Base-by-base conservation (phyloP, 1,140 invertebrate genomes). In the Aphis gossypii region DNA sequence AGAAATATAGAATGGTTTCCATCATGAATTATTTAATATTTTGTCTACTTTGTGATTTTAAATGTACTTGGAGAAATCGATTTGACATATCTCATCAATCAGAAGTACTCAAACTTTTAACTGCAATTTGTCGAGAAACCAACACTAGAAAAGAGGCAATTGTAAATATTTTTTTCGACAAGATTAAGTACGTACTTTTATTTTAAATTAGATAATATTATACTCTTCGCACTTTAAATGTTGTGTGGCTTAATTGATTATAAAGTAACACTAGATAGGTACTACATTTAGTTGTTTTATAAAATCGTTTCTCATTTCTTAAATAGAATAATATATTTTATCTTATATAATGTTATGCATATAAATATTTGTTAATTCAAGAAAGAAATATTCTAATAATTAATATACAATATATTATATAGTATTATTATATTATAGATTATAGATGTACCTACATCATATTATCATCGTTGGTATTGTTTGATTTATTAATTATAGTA, bases 121-220 rank as follows among this genome's bases (percentile, higher is more conserved):
- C n/a, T 5, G 48, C 41, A 56, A 84, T 93, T 56, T 84, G 76
- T 41, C 35, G 30, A 54, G 92, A 93, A 86, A 93, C 76, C 6
- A 93, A 84, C 0, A 93, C 92, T 84, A 93, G 92, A 84, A 93
- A 83, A 93, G 82, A 93, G 51, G 14, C 44, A 25, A 93, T 93
- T 51, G 48, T 54, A 44, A 54, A 93, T 6, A 44, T 93, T 30
- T 56, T 93, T 30, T 93, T 93, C 48, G 51, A 93, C 25, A 86
- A 84, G 41, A 51, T 93, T n/a, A 54, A 83, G 92, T 93, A 93
- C 14, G 92, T 44, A 84, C 23, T 83, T 9, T 84, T 44, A 84
- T 84, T 41, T 41, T 84, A 41, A 84, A 84, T 14, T 25, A 35
- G 4, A n/a, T n/a, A 76, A 76, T 76, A 76, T 76, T n/a, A 76